Conservation (phyloP, 2,113 vertebrate genomes). For the Triplophysa siluroides region DNA sequence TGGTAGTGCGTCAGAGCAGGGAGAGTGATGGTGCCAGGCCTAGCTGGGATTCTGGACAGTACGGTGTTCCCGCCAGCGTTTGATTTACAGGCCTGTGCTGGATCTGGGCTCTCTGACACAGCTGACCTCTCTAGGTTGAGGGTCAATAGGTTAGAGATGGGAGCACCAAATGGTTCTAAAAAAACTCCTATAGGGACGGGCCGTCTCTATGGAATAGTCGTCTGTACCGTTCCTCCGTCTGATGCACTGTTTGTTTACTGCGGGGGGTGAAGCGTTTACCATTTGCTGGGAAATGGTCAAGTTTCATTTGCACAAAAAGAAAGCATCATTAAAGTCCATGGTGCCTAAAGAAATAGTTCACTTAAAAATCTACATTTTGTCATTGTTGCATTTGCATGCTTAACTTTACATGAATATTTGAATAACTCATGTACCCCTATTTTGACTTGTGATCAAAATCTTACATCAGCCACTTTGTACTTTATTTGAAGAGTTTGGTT, state of each 20-base stretch:
- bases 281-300: slow-evolving; percentile 45
- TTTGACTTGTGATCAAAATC: no score
- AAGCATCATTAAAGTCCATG: neutral
- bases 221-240: slow-evolving; percentile 56
- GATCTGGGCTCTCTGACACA: slow-evolving; percentile 62
- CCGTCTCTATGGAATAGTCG: slow-evolving; percentile 64
- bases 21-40: slow-evolving; percentile 72
- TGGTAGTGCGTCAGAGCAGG: slow-evolving; percentile 66
- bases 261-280: slow-evolving; percentile 40
- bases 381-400: no score
- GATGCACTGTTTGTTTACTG: slow-evolving; percentile 40
- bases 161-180: slow-evolving; percentile 74
- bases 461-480: no score
- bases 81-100: slow-evolving; percentile 72
- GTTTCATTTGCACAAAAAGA: neutral
- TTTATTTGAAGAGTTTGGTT: no score
- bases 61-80: slow-evolving; percentile 69
- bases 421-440: no score
- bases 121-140: slow-evolving; percentile 69
- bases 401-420: no score
- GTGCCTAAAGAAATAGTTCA: neutral
- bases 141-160: slow-evolving; percentile 63
- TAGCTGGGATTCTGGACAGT: slow-evolving; percentile 68
- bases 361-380: neutral
- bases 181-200: slow-evolving; percentile 58